Evolutionary conservation across 2,888 invertebrate species (phyloP), one percentile per base, ranked within the genome.

Genomic region (Anthophora plumipes): DNA sequence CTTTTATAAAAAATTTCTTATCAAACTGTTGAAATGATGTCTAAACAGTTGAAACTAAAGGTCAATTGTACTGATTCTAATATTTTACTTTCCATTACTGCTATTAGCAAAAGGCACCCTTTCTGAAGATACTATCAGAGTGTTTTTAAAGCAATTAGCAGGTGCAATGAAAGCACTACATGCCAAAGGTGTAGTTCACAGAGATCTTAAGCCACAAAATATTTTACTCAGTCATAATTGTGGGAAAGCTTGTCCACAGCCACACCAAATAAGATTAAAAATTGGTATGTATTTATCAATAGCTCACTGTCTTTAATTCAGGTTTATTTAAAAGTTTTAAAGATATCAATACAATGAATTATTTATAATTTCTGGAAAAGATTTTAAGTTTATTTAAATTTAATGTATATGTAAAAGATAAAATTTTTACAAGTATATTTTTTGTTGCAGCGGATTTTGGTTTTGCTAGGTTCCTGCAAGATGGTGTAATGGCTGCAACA

Each of bases 401-500:
- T 5, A 20, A 68, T 11, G 0, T 17, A 20, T 3, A 48, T 46
- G 12, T 50, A 25, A 20, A 39, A 17, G 9, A 41, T 14, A 41
- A 48, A 6, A 1, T 12, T 20, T 69, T 61, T 68, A 37, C 57
- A 76, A 39, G 14, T 37, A 9, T n/a, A 46, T 80, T 82, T 61
- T 82, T 67, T 69, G 91, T 93, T 94, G 75, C 94, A 97, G 99
- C 99, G 92, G 99, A 99, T 95, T 99, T 99, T 95, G 99, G 99
- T 67, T 99, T 99, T 94, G 99, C 99, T 70, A 95, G 99, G 93
- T 99, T 99, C 94, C 95, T 99, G 61, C 97, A 98, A 94, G 99
- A 99, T 93, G 99, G 99, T 83, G 99, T 98, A 72, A 99, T 99
- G 99, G 99, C 99, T 72, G 99, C 99, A 82, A 99, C 99, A 46